These are phyloP conservation scores for Ictidomys tridecemlineatus DNA, from an alignment of 2,113 vertebrate genomes.

Conservation along the genomic window DNA sequence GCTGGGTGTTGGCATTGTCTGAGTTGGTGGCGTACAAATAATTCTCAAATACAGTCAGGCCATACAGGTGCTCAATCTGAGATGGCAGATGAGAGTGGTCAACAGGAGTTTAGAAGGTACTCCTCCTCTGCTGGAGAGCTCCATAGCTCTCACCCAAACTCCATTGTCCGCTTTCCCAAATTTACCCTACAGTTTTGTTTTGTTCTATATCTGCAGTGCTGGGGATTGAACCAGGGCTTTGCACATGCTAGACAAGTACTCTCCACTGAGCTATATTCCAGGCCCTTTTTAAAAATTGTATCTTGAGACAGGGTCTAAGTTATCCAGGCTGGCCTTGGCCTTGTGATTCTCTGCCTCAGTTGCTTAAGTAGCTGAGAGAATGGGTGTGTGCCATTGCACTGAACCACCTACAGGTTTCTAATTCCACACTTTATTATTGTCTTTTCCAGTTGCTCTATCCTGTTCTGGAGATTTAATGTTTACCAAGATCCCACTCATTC, in stretches of 20 bases:
- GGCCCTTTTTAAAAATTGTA: background rate
- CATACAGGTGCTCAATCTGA: slow-evolving; percentile 96
- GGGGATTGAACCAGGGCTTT: background rate
- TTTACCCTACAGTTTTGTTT: background rate
- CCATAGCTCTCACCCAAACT: background rate
- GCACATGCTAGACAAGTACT: background rate
- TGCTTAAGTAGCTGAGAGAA: background rate
- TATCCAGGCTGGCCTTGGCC: background rate
- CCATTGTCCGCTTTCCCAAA: background rate
- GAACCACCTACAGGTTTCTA: background rate
- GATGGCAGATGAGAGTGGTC: background rate
- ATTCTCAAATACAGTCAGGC: slow-evolving; percentile 97
- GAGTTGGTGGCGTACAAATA: slow-evolving; percentile 98
- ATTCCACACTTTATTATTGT: background rate
- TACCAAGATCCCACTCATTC: background rate
- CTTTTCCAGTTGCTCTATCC: background rate
- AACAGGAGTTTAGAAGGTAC: background rate
- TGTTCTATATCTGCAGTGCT: background rate
- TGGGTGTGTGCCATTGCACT: background rate
- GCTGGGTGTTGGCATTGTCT: slow-evolving; percentile 96
- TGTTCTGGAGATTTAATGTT: background rate
- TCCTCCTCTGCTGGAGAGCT: background rate
- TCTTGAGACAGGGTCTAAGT: background rate
- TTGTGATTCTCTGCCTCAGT: background rate
- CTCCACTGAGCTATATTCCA: background rate